phyloP scores from a whole-genome alignment of 2,888 invertebrate genomes.

The Panopea generosa region DNA sequence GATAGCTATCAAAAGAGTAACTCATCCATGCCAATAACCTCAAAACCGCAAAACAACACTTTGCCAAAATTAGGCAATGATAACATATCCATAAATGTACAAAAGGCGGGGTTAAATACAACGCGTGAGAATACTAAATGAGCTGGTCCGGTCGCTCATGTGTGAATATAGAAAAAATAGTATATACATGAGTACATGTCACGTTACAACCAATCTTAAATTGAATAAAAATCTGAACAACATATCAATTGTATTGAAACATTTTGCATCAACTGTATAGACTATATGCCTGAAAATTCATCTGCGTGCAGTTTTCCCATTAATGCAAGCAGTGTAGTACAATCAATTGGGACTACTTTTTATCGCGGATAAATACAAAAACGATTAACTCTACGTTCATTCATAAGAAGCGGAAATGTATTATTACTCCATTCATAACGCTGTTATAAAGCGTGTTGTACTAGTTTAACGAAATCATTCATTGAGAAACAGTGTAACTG shows the following conservation, averaged over 20 bases:
- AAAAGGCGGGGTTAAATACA: constrained; percentile 2
- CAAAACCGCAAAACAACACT: neutral
- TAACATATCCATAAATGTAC: neutral
- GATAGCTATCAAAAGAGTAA: too few species aligned
- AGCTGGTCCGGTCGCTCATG: too few species aligned
- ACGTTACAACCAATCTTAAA: too few species aligned
- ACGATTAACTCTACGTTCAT: constrained; percentile 38
- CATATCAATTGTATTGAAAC: too few species aligned
- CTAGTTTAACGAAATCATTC: constrained; percentile 16
- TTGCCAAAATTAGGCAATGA: neutral
- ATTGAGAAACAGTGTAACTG: neutral
- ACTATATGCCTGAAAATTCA: too few species aligned
- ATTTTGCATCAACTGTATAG: too few species aligned
- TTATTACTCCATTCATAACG: constrained; percentile 63
- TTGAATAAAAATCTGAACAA: too few species aligned
- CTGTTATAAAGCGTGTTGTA: constrained; percentile 22
- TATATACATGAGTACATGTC: too few species aligned
- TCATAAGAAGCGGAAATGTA: constrained; percentile 54
- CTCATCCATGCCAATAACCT: neutral
- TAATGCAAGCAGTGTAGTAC: too few species aligned
- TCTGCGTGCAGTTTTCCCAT: too few species aligned
- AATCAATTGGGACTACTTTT: constrained; percentile 43
- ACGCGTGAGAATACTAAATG: too few species aligned
- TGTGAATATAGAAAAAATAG: too few species aligned
- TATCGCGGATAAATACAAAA: constrained; percentile 29